A percentile compares a stretch with the other conserved stretches of the same genome.
Conservation (phyloP, 2,113 vertebrate species). For the Bufo bufo region DNA sequence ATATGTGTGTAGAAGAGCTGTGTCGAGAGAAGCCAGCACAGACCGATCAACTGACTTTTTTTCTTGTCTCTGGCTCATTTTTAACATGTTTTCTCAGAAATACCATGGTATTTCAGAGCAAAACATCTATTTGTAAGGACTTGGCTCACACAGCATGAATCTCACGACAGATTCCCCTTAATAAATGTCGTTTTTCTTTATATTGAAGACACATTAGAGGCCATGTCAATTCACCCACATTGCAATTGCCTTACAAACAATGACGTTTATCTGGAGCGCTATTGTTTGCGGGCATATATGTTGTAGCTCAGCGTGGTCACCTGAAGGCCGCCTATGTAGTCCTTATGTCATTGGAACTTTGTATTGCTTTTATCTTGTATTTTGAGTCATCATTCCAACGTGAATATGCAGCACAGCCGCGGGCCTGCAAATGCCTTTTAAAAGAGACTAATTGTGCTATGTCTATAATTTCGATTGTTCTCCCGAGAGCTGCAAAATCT, state of each 20-base stretch:
- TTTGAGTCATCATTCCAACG: neutral
- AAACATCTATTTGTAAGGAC: too few relatives aligned
- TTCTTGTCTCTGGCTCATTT: too few relatives aligned
- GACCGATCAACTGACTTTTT: too few relatives aligned
- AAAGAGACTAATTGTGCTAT: slow-evolving; percentile 40
- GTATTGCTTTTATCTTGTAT: neutral
- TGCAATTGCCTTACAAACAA: neutral
- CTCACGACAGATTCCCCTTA: too few relatives aligned
- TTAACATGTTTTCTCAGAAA: too few relatives aligned
- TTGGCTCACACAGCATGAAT: too few relatives aligned
- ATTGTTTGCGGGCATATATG: neutral
- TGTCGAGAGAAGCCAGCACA: too few relatives aligned
- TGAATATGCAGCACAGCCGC: neutral
- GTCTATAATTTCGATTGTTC: slow-evolving; percentile 48
- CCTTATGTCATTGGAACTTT: neutral
- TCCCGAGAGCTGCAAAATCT: slow-evolving; percentile 42
- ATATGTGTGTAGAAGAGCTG: too few relatives aligned
- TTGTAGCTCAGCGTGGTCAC: neutral
- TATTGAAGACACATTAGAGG: too few relatives aligned
- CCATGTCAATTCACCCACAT: neutral
- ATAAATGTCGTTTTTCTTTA: too few relatives aligned
- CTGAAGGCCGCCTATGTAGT: neutral
- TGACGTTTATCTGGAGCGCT: neutral
- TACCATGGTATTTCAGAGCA: too few relatives aligned
- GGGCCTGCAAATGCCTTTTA: slow-evolving; percentile 34